Base-by-base conservation (phyloP, 2,888 invertebrate genomes). In the Clepsis dumicolana region DNA sequence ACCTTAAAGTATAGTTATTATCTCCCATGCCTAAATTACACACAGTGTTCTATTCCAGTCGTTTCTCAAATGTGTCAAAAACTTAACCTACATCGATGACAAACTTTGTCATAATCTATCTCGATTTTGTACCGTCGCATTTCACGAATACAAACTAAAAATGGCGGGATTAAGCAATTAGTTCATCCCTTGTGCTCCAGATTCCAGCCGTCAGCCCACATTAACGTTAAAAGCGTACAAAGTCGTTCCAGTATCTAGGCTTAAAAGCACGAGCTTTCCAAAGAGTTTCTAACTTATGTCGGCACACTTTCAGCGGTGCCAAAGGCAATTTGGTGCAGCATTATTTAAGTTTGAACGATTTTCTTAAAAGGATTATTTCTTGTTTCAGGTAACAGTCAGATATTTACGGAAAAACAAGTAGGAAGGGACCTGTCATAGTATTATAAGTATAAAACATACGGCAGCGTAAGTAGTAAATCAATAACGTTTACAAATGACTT, bases 191-290 rank as follows among this genome's bases (percentile, higher is more conserved):
- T 61, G 61, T 61, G 61, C 52, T 65, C 61, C 54, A 61, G 54
- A 61, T 66, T 48, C 61, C 21, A 41, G 59, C 60, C 32, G 54
- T 25, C 60, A n/a, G 59, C 44, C 35, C 54, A 48, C 66, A 66
- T 66, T 66, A 66, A 35, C 56, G 66, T 62, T 66, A 66, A 66
- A 66, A 66, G 62, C 66, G 54, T 62, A 62, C 61, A 54, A 24
- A 60, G 60, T 44, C 44, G 54, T 66, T 29, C 61, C 61, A 66
- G 65, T 44, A 32, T 66, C 65, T 54, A 61, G 53, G 65, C 61
- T 66, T 66, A 44, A 66, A 66, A 66, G 61, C 61, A 24, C 29
- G 61, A 53, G 52, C 60, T 61, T 62, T 62, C 25, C 27, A 62
- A 66, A 54, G 35, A 56, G 56, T 66, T 66, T 56, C 66, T 66